These are phyloP conservation scores for Phanerotoma sp. DNA, from an alignment of 2,888 invertebrate species.

Conservation along the genomic window DNA sequence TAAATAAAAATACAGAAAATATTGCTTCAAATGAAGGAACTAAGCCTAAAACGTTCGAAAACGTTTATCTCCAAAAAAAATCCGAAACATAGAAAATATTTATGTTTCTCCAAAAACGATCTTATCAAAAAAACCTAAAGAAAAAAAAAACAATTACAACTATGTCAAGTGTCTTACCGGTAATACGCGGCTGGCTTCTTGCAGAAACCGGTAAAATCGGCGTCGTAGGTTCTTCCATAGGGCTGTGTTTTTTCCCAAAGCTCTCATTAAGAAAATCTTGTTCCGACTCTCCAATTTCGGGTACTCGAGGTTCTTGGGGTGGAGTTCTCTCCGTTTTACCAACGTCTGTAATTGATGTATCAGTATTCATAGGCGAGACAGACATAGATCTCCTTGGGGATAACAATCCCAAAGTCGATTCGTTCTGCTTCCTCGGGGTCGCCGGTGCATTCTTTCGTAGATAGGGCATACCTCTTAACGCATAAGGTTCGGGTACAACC, in stretches of 20 bases:
- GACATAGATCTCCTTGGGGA: constrained; percentile 10
- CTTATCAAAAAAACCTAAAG: neutral
- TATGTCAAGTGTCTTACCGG: constrained; percentile 37
- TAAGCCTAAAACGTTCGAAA: no score
- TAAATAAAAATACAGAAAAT: no score
- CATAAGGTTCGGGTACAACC: constrained; percentile 53
- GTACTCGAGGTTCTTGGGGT: constrained; percentile 49
- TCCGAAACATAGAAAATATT: constrained; percentile 17
- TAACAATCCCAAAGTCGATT: constrained; percentile 7
- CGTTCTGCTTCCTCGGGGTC: constrained; percentile 41
- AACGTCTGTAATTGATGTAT: neutral
- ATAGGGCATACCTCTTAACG: constrained; percentile 53
- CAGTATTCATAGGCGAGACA: constrained; percentile 2
- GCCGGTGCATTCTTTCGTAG: constrained; percentile 47
- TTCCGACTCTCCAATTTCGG: constrained; percentile 43
- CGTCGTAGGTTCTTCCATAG: constrained; percentile 43
- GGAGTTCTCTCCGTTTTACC: constrained; percentile 49
- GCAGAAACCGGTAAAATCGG: constrained; percentile 39
- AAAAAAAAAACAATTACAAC: neutral
- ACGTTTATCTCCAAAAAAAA: neutral
- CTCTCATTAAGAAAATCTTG: constrained; percentile 23
- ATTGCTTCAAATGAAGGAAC: no score
- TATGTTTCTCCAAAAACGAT: no score
- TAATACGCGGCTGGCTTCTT: constrained; percentile 49
- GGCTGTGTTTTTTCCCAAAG: constrained; percentile 35